A percentile compares a stretch with the other conserved stretches of the same genome.
Evolutionary conservation across 2,797 vertebrate species (phyloP).

Genomic region (Lemur catta): DNA sequence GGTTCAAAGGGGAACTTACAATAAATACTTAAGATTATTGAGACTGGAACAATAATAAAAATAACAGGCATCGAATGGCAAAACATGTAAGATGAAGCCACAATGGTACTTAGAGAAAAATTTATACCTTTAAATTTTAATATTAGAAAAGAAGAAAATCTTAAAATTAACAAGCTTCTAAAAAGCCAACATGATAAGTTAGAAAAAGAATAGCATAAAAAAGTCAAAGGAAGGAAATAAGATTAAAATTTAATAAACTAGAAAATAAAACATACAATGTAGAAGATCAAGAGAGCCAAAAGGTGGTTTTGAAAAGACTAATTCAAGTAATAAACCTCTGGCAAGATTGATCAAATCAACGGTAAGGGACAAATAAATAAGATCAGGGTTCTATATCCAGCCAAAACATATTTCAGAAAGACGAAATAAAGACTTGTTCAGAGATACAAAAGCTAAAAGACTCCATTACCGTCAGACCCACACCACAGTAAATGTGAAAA

Average conservation of each 20-base stretch:
- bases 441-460: not conserved
- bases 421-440: not conserved
- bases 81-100: not conserved
- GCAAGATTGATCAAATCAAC: not conserved
- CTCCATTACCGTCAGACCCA: not conserved
- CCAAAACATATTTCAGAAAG: slow-evolving; percentile 21
- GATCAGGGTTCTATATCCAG: not conserved
- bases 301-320: slow-evolving; percentile 3
- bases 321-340: not conserved
- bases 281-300: not conserved
- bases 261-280: not conserved
- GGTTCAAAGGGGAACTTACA: not conserved
- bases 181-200: slow-evolving; percentile 1
- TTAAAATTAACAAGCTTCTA: not conserved
- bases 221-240: not conserved
- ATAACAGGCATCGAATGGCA: not conserved
- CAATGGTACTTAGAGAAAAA: slow-evolving; percentile 5
- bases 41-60: slow-evolving; percentile 3
- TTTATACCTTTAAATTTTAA: not conserved
- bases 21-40: not conserved
- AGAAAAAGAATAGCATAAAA: not conserved
- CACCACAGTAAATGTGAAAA: not conserved
- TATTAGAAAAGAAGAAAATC: not conserved
- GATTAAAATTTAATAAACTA: not conserved
- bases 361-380: not conserved